A percentile compares a stretch with the other conserved stretches of the same genome.
Evolutionary conservation across 2,113 vertebrate species (phyloP).

Genomic region (Tetrax tetrax): DNA sequence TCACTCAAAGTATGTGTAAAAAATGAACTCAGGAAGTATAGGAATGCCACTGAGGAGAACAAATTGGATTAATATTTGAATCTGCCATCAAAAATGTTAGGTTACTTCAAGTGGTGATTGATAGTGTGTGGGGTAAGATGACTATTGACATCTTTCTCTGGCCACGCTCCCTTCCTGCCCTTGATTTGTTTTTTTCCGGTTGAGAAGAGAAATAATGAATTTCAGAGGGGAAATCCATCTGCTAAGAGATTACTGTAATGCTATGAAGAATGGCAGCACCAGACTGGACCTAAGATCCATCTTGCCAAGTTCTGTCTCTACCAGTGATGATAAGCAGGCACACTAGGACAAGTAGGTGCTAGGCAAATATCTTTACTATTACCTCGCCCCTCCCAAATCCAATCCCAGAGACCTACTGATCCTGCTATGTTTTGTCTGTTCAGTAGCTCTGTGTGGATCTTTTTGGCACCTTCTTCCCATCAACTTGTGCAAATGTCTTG

Average conservation of each 20-base stretch:
- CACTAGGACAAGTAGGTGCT: rapidly evolving
- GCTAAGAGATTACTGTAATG: rapidly evolving
- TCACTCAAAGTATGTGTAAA: neutral
- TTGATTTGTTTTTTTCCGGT: neutral
- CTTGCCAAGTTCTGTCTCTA: rapidly evolving
- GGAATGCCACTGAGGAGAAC: neutral
- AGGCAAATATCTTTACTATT: neutral
- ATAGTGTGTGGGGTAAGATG: neutral
- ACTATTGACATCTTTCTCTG: neutral
- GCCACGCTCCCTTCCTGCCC: neutral
- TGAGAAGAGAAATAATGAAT: neutral
- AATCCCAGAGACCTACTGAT: neutral
- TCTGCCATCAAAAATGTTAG: neutral
- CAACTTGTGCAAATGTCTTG: neutral
- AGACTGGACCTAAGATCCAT: neutral
- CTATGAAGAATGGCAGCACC: neutral
- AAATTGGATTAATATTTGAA: neutral
- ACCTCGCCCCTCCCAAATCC: neutral
- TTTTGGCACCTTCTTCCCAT: neutral
- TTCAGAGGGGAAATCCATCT: neutral
- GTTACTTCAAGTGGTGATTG: neutral
- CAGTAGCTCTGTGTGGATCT: neutral
- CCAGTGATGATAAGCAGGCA: neutral
- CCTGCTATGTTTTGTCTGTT: neutral
- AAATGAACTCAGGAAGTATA: neutral